Base-by-base conservation (phyloP, 2,888 invertebrate species). In the Chromoteleia sp. region DNA sequence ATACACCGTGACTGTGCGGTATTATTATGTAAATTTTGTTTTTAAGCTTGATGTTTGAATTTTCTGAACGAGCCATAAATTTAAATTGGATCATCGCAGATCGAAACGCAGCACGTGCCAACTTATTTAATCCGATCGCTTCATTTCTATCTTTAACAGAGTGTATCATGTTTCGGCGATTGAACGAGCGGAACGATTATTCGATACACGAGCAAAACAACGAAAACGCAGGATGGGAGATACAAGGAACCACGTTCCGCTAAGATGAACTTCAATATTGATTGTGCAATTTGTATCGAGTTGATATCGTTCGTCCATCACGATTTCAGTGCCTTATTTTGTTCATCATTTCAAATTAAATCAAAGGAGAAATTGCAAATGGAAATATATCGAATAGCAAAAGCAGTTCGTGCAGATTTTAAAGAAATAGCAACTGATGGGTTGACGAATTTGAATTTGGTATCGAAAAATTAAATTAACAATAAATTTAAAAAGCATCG, bases 281-380 rank as follows among this genome's bases (percentile, higher is more conserved):
- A 75, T 75, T 67, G 75, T 33, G 58, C 67, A 75, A 67, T 75
- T 75, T 75, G 75, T 67, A 75, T 67, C 58, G 58, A 21, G 14
- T 12, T 50, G 48, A 58, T 75, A 67, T 58, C 67, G 67, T 65
- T 29, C 58, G 58, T 59, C 58, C 75, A 67, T 75, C 65, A 39
- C 41, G 33, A 41, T 14, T 45, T 6, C 17, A 4, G 19, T 58
- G 33, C 65, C 39, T 58, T 33, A 17, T 59, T 75, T 67, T 43
- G 59, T 67, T 41, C 33, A 43, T 50, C 58, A 41, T 50, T 12
- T 4, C 14, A 67, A 59, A 59, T 48, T 50, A 70, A 54, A 59
- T 25, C 39, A 10, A 33, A 30, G 70, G 15, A n/a, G 21, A 36
- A 56, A 58, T 30, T 33, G 7, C 45, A 33, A 54, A 25, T 43